phyloP scores from a whole-genome alignment of 1,140 invertebrate genomes.

The Protaetia brevitarsis region DNA sequence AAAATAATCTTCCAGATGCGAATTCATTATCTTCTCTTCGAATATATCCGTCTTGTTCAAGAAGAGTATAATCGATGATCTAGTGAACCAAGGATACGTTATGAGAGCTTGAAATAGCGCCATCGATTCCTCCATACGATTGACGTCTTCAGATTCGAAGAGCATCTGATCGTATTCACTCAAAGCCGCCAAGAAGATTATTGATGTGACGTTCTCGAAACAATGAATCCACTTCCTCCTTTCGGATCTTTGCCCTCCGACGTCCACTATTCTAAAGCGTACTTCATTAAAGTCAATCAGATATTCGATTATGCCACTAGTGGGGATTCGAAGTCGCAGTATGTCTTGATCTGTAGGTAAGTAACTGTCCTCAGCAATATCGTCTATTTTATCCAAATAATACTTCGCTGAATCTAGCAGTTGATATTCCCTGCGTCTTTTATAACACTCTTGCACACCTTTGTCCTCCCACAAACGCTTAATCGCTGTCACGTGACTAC shows the following conservation, averaged over 20 bases:
- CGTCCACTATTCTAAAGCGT: conserved; percentile 66
- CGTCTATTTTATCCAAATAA: conserved; percentile 92
- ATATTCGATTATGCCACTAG: conserved; percentile 96
- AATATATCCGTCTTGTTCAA: conserved; percentile 99
- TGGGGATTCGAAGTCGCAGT: conserved; percentile 91
- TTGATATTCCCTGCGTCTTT: not conserved
- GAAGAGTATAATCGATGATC: conserved; percentile 99
- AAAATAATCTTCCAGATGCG: conserved; percentile 99
- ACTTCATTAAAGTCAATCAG: conserved; percentile 98
- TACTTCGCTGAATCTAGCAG: not conserved
- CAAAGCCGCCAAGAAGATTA: conserved; percentile 94
- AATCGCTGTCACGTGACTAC: not conserved
- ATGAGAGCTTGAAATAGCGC: conserved; percentile 99
- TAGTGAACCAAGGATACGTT: conserved; percentile 99
- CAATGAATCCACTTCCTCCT: conserved; percentile 99
- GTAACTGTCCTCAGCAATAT: conserved; percentile 87
- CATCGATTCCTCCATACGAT: conserved; percentile 99
- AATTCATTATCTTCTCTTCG: conserved; percentile 99
- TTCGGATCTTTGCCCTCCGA: conserved; percentile 95
- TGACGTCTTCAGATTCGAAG: conserved; percentile 61
- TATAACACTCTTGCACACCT: not conserved
- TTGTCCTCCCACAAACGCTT: not conserved
- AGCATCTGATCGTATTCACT: conserved; percentile 51
- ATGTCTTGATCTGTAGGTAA: conserved; percentile 97
- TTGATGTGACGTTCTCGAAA: conserved; percentile 97